Evolutionary conservation across 2,113 vertebrate genomes (phyloP), one percentile per base, ranked within the genome.

Genomic region (Budorcas taxicolor): DNA sequence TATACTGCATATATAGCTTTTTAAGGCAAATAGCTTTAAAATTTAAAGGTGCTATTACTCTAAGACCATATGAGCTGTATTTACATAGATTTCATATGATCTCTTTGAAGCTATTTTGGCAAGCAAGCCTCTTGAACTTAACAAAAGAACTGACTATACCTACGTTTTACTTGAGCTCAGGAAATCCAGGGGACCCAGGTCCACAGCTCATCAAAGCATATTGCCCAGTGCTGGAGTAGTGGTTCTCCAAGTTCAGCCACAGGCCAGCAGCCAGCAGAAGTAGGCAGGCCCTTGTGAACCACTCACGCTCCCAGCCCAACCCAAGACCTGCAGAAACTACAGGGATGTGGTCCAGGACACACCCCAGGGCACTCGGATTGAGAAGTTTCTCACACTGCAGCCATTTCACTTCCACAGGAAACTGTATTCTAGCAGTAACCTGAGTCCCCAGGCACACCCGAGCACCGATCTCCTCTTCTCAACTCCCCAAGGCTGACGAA

Each of bases 271-370:
- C 21, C 64, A 92, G 47, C 55, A 90, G 19, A 29, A 19, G n/a
- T 86, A 60, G 1, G 0, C 5, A 55, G 43, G 15, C 52, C 45
- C 33, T 29, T 57, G 3, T 16, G 12, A 82, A 7, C 25, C 45
- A 11, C 1, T 3, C 27, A 86, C 3, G 15, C 23, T 58, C 50
- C 87, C 45, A 50, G 5, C 13, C 50, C 19, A 5, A 21, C 43
- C 58, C 7, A 45, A n/a, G 76, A 83, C 50, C 55, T 40, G 17
- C 47, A 53, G 53, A 82, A 81, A 64, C 31, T n/a, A 29, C 21
- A 53, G 31, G 31, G 25, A 1, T 16, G 10, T 0, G 21, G 5
- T 1, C 19, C 25, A 17, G 8, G 13, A 45, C 55, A 12, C 0
- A 6, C 36, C 29, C 9, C 7, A 6, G 4, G 8, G 45, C 12